Conservation (phyloP, 1,140 invertebrate genomes). For the Drosophila pruinosa region DNA sequence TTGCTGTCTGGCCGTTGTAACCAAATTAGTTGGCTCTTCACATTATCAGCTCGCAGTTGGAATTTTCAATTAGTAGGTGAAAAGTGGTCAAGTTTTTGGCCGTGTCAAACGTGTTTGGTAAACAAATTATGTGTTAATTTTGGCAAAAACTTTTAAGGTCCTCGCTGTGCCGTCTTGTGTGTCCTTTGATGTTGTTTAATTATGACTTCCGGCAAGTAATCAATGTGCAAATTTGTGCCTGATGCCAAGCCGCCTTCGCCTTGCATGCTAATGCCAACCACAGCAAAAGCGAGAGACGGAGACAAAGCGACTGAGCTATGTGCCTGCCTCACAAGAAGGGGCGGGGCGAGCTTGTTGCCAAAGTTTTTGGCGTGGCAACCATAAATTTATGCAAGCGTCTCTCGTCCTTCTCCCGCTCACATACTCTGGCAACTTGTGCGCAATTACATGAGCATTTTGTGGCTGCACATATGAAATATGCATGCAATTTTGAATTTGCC, state of each 20-base stretch:
- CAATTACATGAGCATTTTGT: constrained; percentile 79
- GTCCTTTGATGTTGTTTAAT: constrained; percentile 71
- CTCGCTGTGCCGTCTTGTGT: constrained; percentile 29
- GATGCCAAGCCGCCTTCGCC: constrained; percentile 18
- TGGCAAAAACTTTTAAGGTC: constrained; percentile 34
- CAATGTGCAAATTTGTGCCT: constrained; percentile 70
- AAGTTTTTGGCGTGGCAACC: constrained; percentile 60
- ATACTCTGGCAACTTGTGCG: constrained; percentile 51
- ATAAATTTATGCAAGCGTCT: constrained; percentile 69
- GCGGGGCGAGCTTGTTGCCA: neutral
- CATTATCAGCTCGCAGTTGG: constrained; percentile 69
- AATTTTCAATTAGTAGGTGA: constrained; percentile 75
- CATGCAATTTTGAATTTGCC: constrained; percentile 80
- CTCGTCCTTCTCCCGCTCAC: constrained; percentile 16
- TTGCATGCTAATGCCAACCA: constrained; percentile 52
- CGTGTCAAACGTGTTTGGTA: constrained; percentile 70
- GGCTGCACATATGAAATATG: constrained; percentile 80
- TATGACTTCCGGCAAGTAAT: constrained; percentile 78
- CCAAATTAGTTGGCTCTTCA: constrained; percentile 47
- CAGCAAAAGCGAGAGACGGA: neutral
- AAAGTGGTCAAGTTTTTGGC: constrained; percentile 66
- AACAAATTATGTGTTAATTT: constrained; percentile 80
- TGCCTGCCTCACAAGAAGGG: constrained; percentile 8
- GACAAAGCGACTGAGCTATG: constrained; percentile 15
- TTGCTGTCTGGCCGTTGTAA: constrained; percentile 9